Evolutionary conservation across 2,888 invertebrate genomes (phyloP).

Genomic region (Kuschelorhynchus macadamiae): DNA sequence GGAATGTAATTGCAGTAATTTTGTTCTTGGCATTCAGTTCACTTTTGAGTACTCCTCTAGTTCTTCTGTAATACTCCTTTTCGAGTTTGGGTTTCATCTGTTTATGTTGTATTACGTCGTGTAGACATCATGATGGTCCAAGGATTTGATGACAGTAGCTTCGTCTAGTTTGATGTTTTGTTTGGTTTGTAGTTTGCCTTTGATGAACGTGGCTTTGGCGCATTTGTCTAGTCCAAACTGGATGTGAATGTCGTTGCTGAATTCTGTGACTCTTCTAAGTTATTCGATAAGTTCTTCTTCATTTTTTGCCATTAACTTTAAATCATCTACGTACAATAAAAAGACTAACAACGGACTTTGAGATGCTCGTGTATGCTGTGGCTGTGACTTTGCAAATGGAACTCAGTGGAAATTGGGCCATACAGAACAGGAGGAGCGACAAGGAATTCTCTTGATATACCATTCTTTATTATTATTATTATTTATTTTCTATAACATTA

Average conservation of each 20-base stretch:
- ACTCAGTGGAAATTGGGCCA: too few species aligned
- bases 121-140: background rate
- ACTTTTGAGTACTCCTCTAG: constrained; percentile 13
- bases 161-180: background rate
- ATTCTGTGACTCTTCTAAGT: constrained; percentile 13
- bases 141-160: background rate
- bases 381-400: too few species aligned
- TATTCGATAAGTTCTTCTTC: constrained; percentile 21
- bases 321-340: constrained; percentile 27
- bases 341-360: too few species aligned
- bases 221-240: constrained; percentile 27
- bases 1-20: background rate
- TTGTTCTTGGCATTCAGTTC: constrained; percentile 23
- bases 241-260: constrained; percentile 23
- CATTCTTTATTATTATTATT: too few species aligned
- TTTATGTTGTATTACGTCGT: background rate
- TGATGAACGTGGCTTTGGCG: background rate
- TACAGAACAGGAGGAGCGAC: too few species aligned
- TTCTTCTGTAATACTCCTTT: constrained; percentile 13
- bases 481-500: too few species aligned
- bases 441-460: too few species aligned
- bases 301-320: constrained; percentile 14
- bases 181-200: background rate
- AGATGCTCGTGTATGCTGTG: too few species aligned
- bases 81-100: background rate